Evolutionary conservation across 2,113 vertebrate species (phyloP).

Genomic region (Leiothrix lutea): DNA sequence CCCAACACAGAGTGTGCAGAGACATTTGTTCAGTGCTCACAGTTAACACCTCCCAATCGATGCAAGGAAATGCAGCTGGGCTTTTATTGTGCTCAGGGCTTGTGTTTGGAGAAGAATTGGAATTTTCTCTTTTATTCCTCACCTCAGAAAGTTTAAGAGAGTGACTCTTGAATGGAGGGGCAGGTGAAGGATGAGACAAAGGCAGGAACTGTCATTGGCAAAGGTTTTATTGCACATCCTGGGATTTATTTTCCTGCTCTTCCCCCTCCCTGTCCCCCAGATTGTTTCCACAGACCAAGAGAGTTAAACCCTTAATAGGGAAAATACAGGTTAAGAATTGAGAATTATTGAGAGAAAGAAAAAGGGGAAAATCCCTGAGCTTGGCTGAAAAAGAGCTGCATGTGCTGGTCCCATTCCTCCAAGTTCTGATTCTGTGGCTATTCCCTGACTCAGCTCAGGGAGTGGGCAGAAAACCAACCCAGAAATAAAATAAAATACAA

Average conservation of each 20-base stretch:
- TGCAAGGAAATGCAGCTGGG: not conserved
- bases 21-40: slow-evolving; percentile 42
- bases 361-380: not conserved
- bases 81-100: not conserved
- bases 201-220: not conserved
- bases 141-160: not conserved
- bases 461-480: not conserved
- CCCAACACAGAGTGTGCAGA: slow-evolving; percentile 16
- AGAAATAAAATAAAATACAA: not conserved
- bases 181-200: not conserved
- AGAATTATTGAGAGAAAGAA: not conserved
- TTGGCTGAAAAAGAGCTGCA: not conserved
- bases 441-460: not conserved
- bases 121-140: not conserved
- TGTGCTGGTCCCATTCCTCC: not conserved
- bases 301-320: not conserved
- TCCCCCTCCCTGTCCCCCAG: fast-evolving
- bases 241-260: not conserved
- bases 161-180: not conserved
- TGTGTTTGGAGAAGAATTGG: not conserved
- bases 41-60: not conserved
- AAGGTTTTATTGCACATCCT: not conserved
- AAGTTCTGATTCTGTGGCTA: not conserved
- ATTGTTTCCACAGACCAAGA: not conserved
- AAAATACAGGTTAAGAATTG: not conserved